Evolutionary conservation across 1,140 invertebrate genomes (phyloP).

Genomic region (Macrotrachela quadricornifera): DNA sequence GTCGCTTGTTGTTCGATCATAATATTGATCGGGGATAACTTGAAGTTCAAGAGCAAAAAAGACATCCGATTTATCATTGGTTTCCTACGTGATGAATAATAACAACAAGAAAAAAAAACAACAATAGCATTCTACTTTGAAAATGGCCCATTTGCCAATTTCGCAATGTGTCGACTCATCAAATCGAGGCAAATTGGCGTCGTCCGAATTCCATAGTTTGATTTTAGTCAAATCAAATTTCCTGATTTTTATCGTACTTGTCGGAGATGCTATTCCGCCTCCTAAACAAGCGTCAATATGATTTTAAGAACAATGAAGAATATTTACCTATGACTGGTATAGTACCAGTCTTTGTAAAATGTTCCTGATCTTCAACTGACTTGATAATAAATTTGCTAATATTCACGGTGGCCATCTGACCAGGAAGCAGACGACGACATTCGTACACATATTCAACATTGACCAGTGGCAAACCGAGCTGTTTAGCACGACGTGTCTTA

Average conservation of each 20-base stretch:
- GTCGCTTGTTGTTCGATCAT: not conserved
- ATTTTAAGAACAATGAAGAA: not conserved
- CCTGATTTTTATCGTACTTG: not conserved
- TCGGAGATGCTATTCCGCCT: too few relatives aligned
- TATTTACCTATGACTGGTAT: not conserved
- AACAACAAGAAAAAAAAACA: not conserved
- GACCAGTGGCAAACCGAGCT: constrained; percentile 18
- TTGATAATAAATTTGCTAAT: not conserved
- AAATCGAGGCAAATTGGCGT: too few relatives aligned
- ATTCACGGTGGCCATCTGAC: constrained; percentile 7
- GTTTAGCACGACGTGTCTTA: constrained; percentile 17
- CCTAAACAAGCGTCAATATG: not conserved
- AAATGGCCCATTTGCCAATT: too few relatives aligned
- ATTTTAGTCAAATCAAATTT: too few relatives aligned
- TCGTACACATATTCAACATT: constrained; percentile 17
- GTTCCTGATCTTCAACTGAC: not conserved
- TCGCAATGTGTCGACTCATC: too few relatives aligned
- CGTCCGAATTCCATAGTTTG: too few relatives aligned
- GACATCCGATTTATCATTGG: not conserved
- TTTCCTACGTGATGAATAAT: too few relatives aligned
- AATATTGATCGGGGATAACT: not conserved
- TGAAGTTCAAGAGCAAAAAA: constrained; percentile 1
- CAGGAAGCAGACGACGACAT: constrained; percentile 12
- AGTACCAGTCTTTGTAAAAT: not conserved
- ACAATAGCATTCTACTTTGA: not conserved